A percentile compares a stretch with the other conserved stretches of the same genome.
phyloP scores from a whole-genome alignment of 1,140 invertebrate species.

The Drosophila paulistorum region DNA sequence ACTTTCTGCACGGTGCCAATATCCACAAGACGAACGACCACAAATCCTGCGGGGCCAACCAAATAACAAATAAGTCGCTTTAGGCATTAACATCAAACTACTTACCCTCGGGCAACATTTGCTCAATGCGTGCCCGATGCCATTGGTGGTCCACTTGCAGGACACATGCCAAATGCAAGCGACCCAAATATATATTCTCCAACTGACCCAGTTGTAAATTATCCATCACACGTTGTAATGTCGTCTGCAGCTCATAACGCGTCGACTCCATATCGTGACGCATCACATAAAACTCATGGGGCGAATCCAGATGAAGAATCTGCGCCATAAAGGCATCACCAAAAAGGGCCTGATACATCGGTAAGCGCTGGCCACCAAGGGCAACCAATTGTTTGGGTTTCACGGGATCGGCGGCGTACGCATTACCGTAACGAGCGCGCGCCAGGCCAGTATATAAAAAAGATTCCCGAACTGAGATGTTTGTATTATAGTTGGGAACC shows the following conservation, averaged over 20 bases:
- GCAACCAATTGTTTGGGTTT: constrained; percentile 24
- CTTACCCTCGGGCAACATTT: constrained; percentile 52
- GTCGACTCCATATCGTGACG: constrained; percentile 17
- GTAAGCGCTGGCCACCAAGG: constrained; percentile 11
- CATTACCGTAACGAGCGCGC: background rate
- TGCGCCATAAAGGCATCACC: constrained; percentile 49
- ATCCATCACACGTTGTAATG: constrained; percentile 37
- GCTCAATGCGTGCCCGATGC: constrained; percentile 61
- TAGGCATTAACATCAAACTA: background rate
- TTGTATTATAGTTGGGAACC: constrained; percentile 27
- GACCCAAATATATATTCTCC: constrained; percentile 58
- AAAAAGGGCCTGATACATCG: background rate
- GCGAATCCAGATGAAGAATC: constrained; percentile 46
- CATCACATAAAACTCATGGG: constrained; percentile 62
- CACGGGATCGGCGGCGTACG: background rate
- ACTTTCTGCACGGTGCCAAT: constrained; percentile 39
- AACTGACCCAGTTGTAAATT: constrained; percentile 2
- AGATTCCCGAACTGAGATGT: constrained; percentile 64
- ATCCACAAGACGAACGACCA: constrained; percentile 65
- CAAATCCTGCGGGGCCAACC: constrained; percentile 35
- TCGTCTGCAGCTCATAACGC: background rate
- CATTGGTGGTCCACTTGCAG: constrained; percentile 44
- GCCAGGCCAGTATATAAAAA: constrained; percentile 76
- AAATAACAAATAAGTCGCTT: background rate
- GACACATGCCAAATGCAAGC: constrained; percentile 47